phyloP scores from a whole-genome alignment of 2,113 vertebrate species.

The Nothoprocta perdicaria region DNA sequence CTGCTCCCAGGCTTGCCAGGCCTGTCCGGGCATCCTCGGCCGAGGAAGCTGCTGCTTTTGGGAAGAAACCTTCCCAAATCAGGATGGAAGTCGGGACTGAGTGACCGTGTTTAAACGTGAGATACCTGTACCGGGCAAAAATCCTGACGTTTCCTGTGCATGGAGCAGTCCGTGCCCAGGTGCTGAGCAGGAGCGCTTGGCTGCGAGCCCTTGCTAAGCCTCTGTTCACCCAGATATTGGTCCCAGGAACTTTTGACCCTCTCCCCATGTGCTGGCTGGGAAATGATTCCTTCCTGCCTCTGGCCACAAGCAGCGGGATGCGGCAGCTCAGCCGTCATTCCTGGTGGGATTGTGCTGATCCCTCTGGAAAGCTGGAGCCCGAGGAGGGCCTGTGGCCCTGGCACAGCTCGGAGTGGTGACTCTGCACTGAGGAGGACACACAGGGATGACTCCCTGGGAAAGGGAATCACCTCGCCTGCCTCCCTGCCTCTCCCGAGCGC shows the following conservation, averaged over 20 bases:
- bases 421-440: not conserved
- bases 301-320: not conserved
- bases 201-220: not conserved
- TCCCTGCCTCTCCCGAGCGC: rapidly evolving
- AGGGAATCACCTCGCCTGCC: not conserved
- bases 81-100: not conserved
- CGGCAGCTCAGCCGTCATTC: not conserved
- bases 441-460: no score
- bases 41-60: not conserved
- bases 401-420: not conserved
- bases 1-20: not conserved
- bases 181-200: not conserved
- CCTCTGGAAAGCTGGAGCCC: not conserved
- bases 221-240: rapidly evolving
- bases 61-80: not conserved
- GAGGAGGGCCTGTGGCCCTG: not conserved
- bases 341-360: not conserved
- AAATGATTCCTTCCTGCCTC: not conserved
- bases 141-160: not conserved
- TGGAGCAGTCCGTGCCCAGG: rapidly evolving
- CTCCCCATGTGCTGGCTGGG: not conserved
- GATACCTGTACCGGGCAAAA: not conserved
- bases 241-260: not conserved
- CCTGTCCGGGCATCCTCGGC: not conserved
- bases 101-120: not conserved